Percentiles rank a stretch among this genome's conserved stretches.
These are phyloP conservation scores for Dolomedes plantarius DNA, from an alignment of 2,888 invertebrate species.

Conservation along the genomic window DNA sequence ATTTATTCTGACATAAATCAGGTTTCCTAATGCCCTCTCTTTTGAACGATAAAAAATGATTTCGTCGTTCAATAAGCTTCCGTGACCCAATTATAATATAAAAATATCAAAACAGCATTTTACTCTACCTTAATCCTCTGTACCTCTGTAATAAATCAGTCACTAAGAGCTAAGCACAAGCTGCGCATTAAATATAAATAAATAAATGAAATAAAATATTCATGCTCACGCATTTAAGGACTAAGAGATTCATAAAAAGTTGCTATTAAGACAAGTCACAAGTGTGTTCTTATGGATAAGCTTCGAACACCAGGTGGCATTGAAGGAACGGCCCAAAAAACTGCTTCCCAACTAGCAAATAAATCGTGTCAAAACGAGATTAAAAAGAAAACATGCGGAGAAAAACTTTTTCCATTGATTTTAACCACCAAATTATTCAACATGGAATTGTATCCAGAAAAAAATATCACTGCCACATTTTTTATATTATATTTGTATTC, in stretches of 20 bases:
- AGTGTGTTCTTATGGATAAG: background rate
- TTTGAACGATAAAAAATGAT: background rate
- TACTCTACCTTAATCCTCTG: background rate
- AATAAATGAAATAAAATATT: constrained; percentile 45
- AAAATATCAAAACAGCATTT: background rate
- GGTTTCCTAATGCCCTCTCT: background rate
- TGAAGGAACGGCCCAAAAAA: constrained; percentile 12
- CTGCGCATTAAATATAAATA: constrained; percentile 41
- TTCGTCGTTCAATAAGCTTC: background rate
- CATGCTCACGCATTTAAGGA: constrained; percentile 26
- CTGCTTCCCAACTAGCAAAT: constrained; percentile 17
- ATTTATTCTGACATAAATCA: constrained; percentile 1
- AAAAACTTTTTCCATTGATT: constrained; percentile 10
- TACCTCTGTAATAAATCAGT: background rate
- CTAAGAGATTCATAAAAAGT: constrained; percentile 36
- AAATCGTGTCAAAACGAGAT: constrained; percentile 26
- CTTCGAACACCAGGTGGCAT: constrained; percentile 43
- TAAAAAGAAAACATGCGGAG: constrained; percentile 10
- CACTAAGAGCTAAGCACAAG: constrained; percentile 10
- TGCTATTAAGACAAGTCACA: constrained; percentile 29
- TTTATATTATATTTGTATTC: too few species aligned
- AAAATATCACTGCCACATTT: too few species aligned
- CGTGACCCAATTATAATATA: background rate
- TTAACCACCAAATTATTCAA: constrained; percentile 45
- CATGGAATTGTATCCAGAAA: constrained; percentile 13